Conservation (phyloP, 2,797 vertebrate species). For the Chelmon rostratus region DNA sequence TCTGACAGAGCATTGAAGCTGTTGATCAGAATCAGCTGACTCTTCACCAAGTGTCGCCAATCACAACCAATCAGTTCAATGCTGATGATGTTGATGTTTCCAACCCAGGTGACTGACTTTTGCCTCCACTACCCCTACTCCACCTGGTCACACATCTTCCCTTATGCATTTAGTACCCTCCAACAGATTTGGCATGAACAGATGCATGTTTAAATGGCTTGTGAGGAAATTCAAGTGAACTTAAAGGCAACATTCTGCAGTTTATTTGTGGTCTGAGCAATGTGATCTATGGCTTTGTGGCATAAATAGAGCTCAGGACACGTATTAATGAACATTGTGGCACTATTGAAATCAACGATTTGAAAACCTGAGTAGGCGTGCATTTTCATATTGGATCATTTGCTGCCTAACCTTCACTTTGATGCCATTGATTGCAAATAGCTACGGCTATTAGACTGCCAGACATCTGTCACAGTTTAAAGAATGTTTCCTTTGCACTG, state of each 20-base stretch:
- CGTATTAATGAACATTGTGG: not conserved
- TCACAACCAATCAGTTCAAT: no score
- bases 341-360: no score
- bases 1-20: not conserved
- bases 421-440: no score
- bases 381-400: no score
- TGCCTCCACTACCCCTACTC: not conserved
- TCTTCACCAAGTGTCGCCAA: no score
- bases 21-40: no score
- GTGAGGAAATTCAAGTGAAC: not conserved
- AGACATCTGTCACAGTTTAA: no score
- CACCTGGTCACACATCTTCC: not conserved
- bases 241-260: not conserved
- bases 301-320: not conserved
- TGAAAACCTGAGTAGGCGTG: no score
- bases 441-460: no score
- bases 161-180: not conserved
- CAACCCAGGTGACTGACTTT: conserved; percentile 3
- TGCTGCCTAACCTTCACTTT: no score
- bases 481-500: no score
- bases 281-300: not conserved
- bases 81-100: no score
- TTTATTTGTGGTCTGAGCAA: not conserved
- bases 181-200: not conserved
- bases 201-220: not conserved